Base-by-base conservation (phyloP, 2,888 invertebrate genomes). In the Idaea biselata region DNA sequence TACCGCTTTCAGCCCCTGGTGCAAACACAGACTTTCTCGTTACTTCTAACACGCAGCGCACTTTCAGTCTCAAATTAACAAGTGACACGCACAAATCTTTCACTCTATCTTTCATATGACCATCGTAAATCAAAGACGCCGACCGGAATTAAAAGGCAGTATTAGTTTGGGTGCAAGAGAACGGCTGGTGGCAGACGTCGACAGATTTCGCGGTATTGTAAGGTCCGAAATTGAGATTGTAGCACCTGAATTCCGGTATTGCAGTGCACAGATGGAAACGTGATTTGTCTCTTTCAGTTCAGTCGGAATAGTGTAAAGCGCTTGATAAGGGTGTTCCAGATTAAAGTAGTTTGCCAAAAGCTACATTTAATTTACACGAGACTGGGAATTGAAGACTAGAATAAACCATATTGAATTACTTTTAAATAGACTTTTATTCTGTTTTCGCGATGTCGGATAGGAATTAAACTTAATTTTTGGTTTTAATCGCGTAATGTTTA, bases 101-200 rank as follows among this genome's bases (percentile, higher is more conserved):
- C 44, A 14, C 44, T 44, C 3, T 3, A 81, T 86, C 87, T 86
- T 84, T 83, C 84, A 86, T 84, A 87, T 82, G 84, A 85, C 82
- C 81, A 80, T 82, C 86, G 83, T 90, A 89, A 89, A 90, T 90
- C 89, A 90, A 81, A 74, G 81, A 80, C 78, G 82, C 81, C 81
- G 79, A 78, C 82, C 81, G 81, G 88, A 88, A 90, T 89, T 89
- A 89, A 89, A 90, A 88, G 78, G 84, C 79, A 80, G 81, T 84
- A 88, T 89, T 89, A 89, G 88, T 90, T 83, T 82, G 80, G 83
- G 77, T 78, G 75, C 73, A 80, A 76, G 73, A 70, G 75, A 66
- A 61, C 67, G 65, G 67, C 69, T 71, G 76, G 76, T 71, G 67
- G 69, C 69, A 71, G 85, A 87, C 87, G 82, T 80, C 80, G 82